Base-by-base conservation (phyloP, 2,797 vertebrate genomes). In the Lagocephalus sceleratus region DNA sequence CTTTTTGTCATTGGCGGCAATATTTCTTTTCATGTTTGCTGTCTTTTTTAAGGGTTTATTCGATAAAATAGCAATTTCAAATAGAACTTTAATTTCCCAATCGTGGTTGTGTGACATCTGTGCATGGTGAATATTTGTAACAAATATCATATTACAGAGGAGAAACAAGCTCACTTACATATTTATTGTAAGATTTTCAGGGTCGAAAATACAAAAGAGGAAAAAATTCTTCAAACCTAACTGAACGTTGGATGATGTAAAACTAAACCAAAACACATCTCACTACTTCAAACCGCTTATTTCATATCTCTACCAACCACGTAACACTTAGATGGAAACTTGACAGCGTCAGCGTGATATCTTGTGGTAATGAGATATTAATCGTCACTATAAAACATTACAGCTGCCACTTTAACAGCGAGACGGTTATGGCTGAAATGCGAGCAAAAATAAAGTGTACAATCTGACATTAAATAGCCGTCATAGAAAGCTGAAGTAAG, bases 401-500 rank as follows among this genome's bases (percentile, higher is more conserved):
- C 10, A 23, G 32, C 6, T 53, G 42, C 14, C 5, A 21, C 57
- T 61, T 41, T 15, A 16, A 39, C 32, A 14, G 32, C 32, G 32
- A 44, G 43, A 47, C 17, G n/a, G 17, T 45, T 43, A n/a, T 38
- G 22, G 68, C 8, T 47, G 51, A 58, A 47, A 71, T 71, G 17
- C 38, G 22, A 70, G 40, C 46, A 65, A 56, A 67, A 56, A 67
- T 54, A 46, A 63, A 39, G 15, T 26, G 19, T 16, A 59, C 17
- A 20, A 1, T 54, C 50, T 38, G 47, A 66, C 57, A 45, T 54
- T 52, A 22, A 73, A 54, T 59, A 29, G 26, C 60, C 54, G 45
- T 54, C 60, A 59, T 20, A 62, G 57, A 51, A 63, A 66, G 42
- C 65, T 60, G 49, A 47, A 57, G 44, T 66, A 41, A 54, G 55